Conservation (phyloP, 2,888 invertebrate species). For the Lathronympha strigana region DNA sequence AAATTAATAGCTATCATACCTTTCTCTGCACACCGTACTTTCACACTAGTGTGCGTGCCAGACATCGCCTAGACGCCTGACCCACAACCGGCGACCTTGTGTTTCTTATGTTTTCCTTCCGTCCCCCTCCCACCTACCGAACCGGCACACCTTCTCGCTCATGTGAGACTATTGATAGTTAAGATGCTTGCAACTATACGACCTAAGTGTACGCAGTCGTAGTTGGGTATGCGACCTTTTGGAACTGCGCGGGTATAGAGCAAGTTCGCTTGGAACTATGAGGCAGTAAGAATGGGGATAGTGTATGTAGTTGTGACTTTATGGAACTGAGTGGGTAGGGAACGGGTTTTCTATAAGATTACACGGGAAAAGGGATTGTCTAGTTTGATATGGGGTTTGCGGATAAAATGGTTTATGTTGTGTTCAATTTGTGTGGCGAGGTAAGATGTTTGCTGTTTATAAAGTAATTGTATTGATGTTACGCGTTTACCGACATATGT, state of each 20-base stretch:
- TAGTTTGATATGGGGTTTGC: constrained; percentile 39
- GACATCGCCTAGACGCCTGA: constrained; percentile 81
- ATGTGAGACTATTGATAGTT: constrained; percentile 72
- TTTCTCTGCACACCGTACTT: constrained; percentile 59
- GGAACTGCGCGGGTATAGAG: not conserved
- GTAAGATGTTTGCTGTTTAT: not conserved
- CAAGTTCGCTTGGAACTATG: constrained; percentile 40
- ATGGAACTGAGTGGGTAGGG: constrained; percentile 7
- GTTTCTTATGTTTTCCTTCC: constrained; percentile 78
- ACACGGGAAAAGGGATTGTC: constrained; percentile 33
- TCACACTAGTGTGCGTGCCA: constrained; percentile 73
- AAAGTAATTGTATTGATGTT: not conserved
- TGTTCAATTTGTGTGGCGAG: constrained; percentile 1
- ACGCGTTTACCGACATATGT: not conserved
- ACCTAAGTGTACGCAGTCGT: constrained; percentile 31
- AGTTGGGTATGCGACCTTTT: constrained; percentile 29
- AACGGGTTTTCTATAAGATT: constrained; percentile 43
- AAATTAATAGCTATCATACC: not conserved
- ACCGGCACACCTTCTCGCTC: constrained; percentile 53
- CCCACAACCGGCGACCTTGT: constrained; percentile 82
- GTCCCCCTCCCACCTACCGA: constrained; percentile 58
- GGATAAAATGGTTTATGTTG: not conserved
- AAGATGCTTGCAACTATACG: constrained; percentile 53
- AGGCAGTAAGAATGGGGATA: constrained; percentile 34
- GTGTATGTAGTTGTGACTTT: constrained; percentile 35